Evolutionary conservation across 2,888 invertebrate species (phyloP), one percentile per base, ranked within the genome.

Genomic region (Oxytorus armatus): DNA sequence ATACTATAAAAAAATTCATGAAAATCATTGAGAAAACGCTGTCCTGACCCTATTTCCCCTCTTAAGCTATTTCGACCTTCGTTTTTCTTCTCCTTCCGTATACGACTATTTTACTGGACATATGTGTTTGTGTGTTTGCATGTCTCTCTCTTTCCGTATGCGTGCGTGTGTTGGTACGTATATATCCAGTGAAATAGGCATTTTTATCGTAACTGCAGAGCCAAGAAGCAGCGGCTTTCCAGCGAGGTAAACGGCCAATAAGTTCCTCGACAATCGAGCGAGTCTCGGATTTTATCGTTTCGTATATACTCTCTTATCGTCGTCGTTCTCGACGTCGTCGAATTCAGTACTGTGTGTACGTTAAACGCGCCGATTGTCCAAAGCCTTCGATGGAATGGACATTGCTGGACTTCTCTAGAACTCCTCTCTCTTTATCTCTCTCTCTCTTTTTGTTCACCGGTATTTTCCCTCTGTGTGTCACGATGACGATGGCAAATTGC

Each of bases 211-310:
- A 69, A 77, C 77, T 77, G 72, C 57, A 57, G 73, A 80, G 73
- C 68, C 77, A 73, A 68, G 73, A 57, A 66, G 66, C 36, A 25
- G 14, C 55, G 61, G 68, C 63, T 65, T 80, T 33, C 42, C 59
- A 55, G 74, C 39, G 57, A 69, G 65, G 77, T 51, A 81, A 81
- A 81, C 77, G 77, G 80, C 73, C 80, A 81, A 81, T 81, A 77
- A 81, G 80, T 65, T 55, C 65, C 63, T 65, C 73, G 77, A 81
- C 65, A 81, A 81, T 81, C 74, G 80, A 68, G 70, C 59, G 61
- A 75, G 76, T 77, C 77, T 81, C 33, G 80, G 80, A 81, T 81
- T 81, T 81, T 81, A 81, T 81, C 80, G 77, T 77, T 63, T 81
- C 68, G 47, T 81, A n/a, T n/a, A n/a, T n/a, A n/a, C n/a, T 51